Base-by-base conservation (phyloP, 2,113 vertebrate genomes). In the Empidonax alnorum region DNA sequence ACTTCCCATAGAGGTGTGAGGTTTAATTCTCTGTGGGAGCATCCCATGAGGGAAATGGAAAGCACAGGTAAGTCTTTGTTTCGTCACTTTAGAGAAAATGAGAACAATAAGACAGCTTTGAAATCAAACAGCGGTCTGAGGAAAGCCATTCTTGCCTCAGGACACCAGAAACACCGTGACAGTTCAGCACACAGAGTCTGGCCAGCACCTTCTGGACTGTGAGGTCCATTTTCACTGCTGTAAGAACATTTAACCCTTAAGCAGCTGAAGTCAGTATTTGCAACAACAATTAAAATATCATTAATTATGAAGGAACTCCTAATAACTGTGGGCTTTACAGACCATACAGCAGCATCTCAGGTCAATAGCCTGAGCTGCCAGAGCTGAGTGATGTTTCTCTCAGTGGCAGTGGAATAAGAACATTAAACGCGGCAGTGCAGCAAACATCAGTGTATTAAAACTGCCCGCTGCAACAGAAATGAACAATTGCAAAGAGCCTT, bases 371-470 rank as follows among this genome's bases (percentile, higher is more conserved):
- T 37, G 72, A 62, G 31, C 23, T 6, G n/a, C 1, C 35, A 35
- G 68, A 72, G 46, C 18, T 0, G 19, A 27, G 9, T 0, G 1
- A 35, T 37, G 14, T 31, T 46, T 12, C 22, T 39, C 68, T n/a
- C 42, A 2, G 17, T 18, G 12, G 33, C 46, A 19, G 9, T 0
- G 72, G 55, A 76, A 59, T 2, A 62, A 41, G 56, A 80, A 67
- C 9, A 0, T 28, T 20, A 59, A 77, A 68, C 3, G 18, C 3
- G 12, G 53, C 46, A 35, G 55, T 1, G 47, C 87, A 87, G 77
- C 82, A 91, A 89, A 80, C 39, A 77, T 5, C 90, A 31, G 22
- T 8, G 50, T 17, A 33, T 59, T 66, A 25, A 16, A 35, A 71
- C 30, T 65, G 44, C 66, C 49, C 2, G 0, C 44, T 79, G 66